These are phyloP conservation scores for Drosophila acutilabella DNA, from an alignment of 2,888 invertebrate species.

Conservation along the genomic window DNA sequence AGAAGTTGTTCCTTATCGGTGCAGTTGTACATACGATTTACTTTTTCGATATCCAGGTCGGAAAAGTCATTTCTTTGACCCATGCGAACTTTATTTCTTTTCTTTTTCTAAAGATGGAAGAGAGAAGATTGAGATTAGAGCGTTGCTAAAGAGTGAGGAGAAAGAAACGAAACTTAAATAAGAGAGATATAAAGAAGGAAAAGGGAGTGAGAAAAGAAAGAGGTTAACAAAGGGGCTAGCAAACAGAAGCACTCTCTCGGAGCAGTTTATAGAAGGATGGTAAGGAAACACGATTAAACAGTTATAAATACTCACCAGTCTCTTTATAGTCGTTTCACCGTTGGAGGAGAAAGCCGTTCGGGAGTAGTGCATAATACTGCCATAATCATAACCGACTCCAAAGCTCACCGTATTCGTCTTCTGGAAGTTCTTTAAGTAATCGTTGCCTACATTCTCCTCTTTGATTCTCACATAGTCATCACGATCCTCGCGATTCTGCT, in stretches of 20 bases:
- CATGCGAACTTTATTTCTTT: conserved; percentile 82
- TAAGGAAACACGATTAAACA: no score
- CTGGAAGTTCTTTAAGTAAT: conserved; percentile 89
- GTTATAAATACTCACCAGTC: conserved; percentile 24
- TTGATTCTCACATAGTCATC: conserved; percentile 89
- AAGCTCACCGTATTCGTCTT: conserved; percentile 88
- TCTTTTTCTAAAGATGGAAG: not conserved
- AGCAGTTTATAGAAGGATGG: no score
- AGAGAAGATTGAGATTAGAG: not conserved
- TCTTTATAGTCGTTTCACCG: conserved; percentile 78
- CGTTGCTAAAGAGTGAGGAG: no score
- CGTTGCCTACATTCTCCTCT: conserved; percentile 89
- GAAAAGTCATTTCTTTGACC: conserved; percentile 92
- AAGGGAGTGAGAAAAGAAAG: no score
- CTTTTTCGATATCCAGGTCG: conserved; percentile 89
- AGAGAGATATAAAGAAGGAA: no score
- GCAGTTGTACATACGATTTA: conserved; percentile 91
- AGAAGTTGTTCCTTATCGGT: not conserved
- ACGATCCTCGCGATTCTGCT: conserved; percentile 91
- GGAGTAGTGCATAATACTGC: conserved; percentile 94
- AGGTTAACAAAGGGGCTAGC: no score
- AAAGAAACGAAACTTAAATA: no score
- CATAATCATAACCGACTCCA: conserved; percentile 91
- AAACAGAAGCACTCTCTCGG: no score
- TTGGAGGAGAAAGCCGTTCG: conserved; percentile 91